Conservation (phyloP, 2,888 invertebrate species). For the Hyppa rectilinea region DNA sequence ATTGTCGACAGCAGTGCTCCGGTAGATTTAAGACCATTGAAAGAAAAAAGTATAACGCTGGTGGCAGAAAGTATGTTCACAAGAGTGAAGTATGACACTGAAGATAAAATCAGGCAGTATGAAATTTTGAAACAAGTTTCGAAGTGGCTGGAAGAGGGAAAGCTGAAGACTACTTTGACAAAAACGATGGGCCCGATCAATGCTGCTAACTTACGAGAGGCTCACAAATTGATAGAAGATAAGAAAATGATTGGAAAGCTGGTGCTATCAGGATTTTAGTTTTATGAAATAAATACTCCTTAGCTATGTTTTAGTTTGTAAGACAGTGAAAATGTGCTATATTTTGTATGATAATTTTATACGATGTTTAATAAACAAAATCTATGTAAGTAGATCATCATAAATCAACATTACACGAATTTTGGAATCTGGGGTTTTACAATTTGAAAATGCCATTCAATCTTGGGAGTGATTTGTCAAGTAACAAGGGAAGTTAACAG, state of each 20-base stretch:
- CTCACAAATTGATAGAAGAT: constrained; percentile 82
- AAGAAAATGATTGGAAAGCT: constrained; percentile 82
- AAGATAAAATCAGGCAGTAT: constrained; percentile 79
- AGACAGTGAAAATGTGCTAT: neutral
- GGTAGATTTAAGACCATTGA: constrained; percentile 78
- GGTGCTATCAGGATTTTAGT: constrained; percentile 79
- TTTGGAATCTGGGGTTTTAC: neutral
- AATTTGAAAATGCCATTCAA: neutral
- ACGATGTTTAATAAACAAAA: neutral
- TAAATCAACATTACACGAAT: neutral
- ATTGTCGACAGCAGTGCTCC: constrained; percentile 83
- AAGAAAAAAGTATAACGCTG: constrained; percentile 84
- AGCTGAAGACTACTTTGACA: constrained; percentile 79
- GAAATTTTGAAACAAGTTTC: constrained; percentile 80
- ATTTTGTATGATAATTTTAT: neutral
- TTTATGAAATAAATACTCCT: constrained; percentile 4
- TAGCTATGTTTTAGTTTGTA: constrained; percentile 1
- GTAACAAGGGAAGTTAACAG: neutral
- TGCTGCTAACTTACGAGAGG: constrained; percentile 82
- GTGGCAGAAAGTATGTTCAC: constrained; percentile 84
- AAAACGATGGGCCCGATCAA: constrained; percentile 83
- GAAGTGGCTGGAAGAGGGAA: constrained; percentile 79
- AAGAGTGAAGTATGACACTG: constrained; percentile 82
- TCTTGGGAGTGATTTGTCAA: neutral
- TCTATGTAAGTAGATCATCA: neutral